phyloP scores from a whole-genome alignment of 1,140 invertebrate species.

The Hermetia illucens region DNA sequence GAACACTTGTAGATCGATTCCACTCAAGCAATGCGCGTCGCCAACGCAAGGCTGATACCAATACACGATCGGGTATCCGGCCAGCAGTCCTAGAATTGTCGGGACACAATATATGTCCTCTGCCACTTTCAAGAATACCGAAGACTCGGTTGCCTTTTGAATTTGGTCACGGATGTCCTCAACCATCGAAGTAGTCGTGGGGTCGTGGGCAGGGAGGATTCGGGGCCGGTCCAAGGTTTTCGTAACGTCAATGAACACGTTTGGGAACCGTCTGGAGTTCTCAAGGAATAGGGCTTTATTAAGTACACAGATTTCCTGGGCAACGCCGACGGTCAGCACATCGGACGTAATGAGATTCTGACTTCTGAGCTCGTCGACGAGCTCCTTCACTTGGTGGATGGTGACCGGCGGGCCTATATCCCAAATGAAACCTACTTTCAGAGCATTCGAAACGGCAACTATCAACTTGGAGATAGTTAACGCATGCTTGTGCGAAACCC shows the following conservation, averaged over 20 bases:
- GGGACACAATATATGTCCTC: neutral
- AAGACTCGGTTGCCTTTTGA: neutral
- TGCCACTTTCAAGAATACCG: neutral
- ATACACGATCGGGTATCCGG: constrained; percentile 4
- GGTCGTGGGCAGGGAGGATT: neutral
- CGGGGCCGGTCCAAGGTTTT: neutral
- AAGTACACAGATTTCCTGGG: neutral
- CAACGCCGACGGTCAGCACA: neutral
- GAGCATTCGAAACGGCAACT: neutral
- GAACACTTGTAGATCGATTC: neutral
- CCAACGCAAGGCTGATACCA: neutral
- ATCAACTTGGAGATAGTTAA: neutral
- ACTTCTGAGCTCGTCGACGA: neutral
- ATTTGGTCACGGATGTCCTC: neutral
- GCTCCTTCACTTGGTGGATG: neutral
- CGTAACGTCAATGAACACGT: neutral
- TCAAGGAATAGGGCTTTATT: neutral
- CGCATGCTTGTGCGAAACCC: neutral
- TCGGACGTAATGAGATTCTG: neutral
- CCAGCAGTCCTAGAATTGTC: neutral
- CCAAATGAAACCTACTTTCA: constrained; percentile 3
- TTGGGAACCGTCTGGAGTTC: neutral
- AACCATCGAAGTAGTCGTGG: neutral
- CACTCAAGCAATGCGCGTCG: neutral
- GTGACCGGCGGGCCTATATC: constrained; percentile 2